Conservation (phyloP, 2,888 invertebrate genomes). For the Cerastis leucographa region DNA sequence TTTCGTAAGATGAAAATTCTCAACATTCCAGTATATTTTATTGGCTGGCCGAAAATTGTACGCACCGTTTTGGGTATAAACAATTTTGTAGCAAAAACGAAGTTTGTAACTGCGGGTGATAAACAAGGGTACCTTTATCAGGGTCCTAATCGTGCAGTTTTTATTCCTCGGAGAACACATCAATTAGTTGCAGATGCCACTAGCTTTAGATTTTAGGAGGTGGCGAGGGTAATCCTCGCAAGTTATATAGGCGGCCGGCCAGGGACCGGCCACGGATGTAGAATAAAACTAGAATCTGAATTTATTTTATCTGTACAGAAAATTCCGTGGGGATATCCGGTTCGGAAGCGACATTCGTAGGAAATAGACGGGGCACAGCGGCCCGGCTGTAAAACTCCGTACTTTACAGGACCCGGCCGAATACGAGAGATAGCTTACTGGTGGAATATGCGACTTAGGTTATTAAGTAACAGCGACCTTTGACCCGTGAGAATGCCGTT, state of each 20-base stretch:
- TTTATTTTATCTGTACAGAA: conserved; percentile 60
- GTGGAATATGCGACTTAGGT: conserved; percentile 46
- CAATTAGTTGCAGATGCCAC: conserved; percentile 87
- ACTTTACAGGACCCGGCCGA: conserved; percentile 68
- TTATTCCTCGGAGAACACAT: conserved; percentile 83
- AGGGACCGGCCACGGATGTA: conserved; percentile 71
- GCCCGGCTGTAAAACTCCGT: conserved; percentile 68
- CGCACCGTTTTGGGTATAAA: conserved; percentile 57
- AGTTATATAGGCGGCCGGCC: conserved; percentile 75
- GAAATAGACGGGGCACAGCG: conserved; percentile 65
- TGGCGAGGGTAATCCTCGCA: conserved; percentile 77
- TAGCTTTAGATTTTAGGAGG: conserved; percentile 82
- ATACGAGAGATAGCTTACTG: conserved; percentile 53
- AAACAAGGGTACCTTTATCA: conserved; percentile 59
- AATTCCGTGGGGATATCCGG: conserved; percentile 68
- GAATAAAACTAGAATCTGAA: conserved; percentile 72
- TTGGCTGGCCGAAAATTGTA: conserved; percentile 63
- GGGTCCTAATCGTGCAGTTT: conserved; percentile 81
- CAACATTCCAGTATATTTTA: conserved; percentile 71
- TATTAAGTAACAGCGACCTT: conserved; percentile 49
- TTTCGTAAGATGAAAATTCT: conserved; percentile 72
- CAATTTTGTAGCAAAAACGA: conserved; percentile 63
- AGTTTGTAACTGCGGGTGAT: conserved; percentile 57
- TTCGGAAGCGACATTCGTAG: conserved; percentile 70
- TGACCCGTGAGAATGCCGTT: conserved; percentile 28